Evolutionary conservation across 2,797 vertebrate species (phyloP).

Genomic region (Holocentrus rufus): DNA sequence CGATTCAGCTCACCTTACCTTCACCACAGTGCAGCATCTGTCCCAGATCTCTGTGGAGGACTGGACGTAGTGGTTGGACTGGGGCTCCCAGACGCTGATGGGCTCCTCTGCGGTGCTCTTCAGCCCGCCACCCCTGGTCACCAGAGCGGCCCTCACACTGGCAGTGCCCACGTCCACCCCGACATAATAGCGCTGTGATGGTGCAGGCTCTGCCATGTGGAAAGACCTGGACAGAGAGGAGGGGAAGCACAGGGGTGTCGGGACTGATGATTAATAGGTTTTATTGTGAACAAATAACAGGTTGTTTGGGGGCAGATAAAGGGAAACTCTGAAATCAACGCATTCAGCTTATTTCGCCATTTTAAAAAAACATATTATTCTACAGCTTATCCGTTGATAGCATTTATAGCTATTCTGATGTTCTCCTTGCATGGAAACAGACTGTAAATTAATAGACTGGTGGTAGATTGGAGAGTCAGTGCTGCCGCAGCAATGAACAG

Average conservation of each 20-base stretch:
- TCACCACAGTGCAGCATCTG: slow-evolving; percentile 88
- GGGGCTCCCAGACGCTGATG: slow-evolving; percentile 89
- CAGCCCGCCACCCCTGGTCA: slow-evolving; percentile 83
- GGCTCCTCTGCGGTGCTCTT: slow-evolving; percentile 82
- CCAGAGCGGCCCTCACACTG: slow-evolving; percentile 92
- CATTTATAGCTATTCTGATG: neutral
- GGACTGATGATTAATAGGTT: slow-evolving; percentile 36
- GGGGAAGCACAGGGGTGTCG: neutral
- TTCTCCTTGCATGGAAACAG: no score
- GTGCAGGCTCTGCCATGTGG: slow-evolving; percentile 53
- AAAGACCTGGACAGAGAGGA: neutral
- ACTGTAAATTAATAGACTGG: no score
- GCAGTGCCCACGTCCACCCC: slow-evolving; percentile 93
- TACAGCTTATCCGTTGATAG: neutral
- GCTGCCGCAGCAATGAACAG: neutral
- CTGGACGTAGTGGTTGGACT: slow-evolving; percentile 89
- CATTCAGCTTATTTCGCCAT: neutral
- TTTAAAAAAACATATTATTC: neutral
- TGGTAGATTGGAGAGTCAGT: neutral
- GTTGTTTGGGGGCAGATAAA: neutral
- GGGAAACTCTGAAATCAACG: neutral
- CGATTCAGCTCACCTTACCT: slow-evolving; percentile 76
- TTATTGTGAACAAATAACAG: neutral
- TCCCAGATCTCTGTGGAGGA: slow-evolving; percentile 93
- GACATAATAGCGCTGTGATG: slow-evolving; percentile 82